A percentile compares a stretch with the other conserved stretches of the same genome.
Conservation (phyloP, 2,888 invertebrate genomes). For the Acrobasis consociella region DNA sequence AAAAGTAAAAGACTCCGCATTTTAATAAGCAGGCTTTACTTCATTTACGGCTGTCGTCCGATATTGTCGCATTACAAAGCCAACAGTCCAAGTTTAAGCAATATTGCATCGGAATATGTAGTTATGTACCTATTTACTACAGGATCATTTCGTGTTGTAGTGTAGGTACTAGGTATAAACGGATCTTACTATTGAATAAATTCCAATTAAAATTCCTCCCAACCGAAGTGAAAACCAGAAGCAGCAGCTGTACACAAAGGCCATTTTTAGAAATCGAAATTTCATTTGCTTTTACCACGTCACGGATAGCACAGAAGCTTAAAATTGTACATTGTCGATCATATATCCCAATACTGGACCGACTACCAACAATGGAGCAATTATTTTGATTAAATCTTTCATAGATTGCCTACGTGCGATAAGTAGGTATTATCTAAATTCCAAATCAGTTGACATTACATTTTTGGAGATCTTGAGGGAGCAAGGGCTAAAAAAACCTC, state of each 20-base stretch:
- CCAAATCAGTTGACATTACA: background rate
- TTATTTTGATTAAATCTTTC: background rate
- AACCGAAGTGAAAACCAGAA: slow-evolving; percentile 76
- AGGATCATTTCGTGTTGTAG: background rate
- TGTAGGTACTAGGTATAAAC: background rate
- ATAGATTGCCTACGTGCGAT: background rate
- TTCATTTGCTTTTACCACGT: background rate
- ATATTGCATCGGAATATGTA: too few relatives aligned
- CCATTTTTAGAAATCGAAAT: slow-evolving; percentile 45
- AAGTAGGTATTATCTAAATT: background rate
- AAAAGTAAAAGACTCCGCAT: too few relatives aligned
- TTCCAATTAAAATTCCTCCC: slow-evolving; percentile 68
- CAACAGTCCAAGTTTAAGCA: too few relatives aligned
- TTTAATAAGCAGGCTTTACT: too few relatives aligned
- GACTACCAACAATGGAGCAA: background rate
- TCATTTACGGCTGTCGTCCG: too few relatives aligned
- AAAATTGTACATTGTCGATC: background rate
- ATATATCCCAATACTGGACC: background rate
- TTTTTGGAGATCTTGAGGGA: background rate
- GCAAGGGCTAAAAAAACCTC: too few relatives aligned
- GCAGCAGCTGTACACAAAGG: slow-evolving; percentile 72
- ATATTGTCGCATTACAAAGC: too few relatives aligned
- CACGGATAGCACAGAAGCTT: background rate
- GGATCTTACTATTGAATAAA: slow-evolving; percentile 61
- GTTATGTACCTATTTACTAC: too few relatives aligned